phyloP scores from a whole-genome alignment of 2,888 invertebrate species.

The Drosophila suboccidentalis region DNA sequence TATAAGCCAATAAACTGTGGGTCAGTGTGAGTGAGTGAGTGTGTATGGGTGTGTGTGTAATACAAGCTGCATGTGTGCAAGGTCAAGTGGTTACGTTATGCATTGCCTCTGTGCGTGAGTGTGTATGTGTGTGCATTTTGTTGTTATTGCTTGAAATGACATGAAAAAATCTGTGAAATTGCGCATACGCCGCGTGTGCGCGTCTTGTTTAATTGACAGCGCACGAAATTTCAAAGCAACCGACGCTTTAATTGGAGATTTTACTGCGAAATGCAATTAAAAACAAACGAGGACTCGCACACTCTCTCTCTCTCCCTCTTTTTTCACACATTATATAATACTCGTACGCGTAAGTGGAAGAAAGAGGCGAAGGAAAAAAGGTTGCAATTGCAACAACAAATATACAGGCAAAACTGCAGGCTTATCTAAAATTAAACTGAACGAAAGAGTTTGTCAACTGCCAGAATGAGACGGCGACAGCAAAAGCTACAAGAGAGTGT shows the following conservation, averaged over 20 bases:
- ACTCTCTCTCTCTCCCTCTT: neutral
- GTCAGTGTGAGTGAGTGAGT: conserved; percentile 10
- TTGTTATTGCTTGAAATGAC: conserved; percentile 8
- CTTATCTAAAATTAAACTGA: conserved; percentile 54
- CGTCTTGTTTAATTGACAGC: conserved; percentile 62
- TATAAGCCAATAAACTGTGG: conserved; percentile 60
- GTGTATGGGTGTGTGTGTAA: conserved; percentile 36
- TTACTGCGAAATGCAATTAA: conserved; percentile 42
- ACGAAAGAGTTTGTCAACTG: conserved; percentile 33
- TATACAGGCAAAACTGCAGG: conserved; percentile 38
- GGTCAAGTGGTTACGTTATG: conserved; percentile 75
- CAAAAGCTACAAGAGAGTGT: neutral
- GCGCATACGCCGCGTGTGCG: conserved; percentile 49
- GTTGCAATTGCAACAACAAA: conserved; percentile 29
- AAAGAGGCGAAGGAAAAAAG: conserved; percentile 4
- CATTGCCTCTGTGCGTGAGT: conserved; percentile 20
- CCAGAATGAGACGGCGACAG: conserved; percentile 4
- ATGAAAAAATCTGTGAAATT: conserved; percentile 42
- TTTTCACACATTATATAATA: conserved; percentile 42
- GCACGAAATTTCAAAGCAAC: conserved; percentile 35
- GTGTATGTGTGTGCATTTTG: conserved; percentile 24
- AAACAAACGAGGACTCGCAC: conserved; percentile 11
- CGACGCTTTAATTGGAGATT: conserved; percentile 57
- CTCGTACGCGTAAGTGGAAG: neutral
- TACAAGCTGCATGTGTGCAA: conserved; percentile 68